These are phyloP conservation scores for Xenus cinereus DNA, from an alignment of 2,113 vertebrate genomes.

Conservation along the genomic window DNA sequence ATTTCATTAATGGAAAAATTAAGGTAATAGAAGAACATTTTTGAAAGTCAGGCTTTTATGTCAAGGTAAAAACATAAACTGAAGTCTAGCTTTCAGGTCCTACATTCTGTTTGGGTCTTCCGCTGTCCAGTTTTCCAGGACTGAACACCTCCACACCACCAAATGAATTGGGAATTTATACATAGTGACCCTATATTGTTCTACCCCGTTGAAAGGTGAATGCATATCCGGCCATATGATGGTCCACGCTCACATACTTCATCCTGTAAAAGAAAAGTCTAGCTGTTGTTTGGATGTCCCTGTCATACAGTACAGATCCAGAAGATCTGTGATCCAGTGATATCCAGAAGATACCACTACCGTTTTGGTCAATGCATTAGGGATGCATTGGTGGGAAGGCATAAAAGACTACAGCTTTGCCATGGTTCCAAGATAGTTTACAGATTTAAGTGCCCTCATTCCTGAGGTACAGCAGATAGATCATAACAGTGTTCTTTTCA, in stretches of 20 bases:
- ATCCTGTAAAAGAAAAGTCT: neutral
- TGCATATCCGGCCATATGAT: neutral
- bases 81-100: neutral
- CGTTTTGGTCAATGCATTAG: neutral
- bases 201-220: neutral
- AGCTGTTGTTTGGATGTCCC: neutral
- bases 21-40: neutral
- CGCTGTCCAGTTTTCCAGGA: neutral
- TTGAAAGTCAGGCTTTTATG: neutral
- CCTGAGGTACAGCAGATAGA: neutral
- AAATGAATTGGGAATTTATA: neutral
- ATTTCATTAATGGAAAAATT: neutral
- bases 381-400: neutral
- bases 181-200: neutral
- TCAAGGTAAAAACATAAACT: neutral
- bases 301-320: neutral
- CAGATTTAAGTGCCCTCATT: neutral
- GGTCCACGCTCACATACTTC: neutral
- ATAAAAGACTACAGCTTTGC: neutral
- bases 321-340: neutral
- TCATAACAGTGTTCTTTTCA: neutral
- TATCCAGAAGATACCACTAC: neutral
- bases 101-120: neutral
- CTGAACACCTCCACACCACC: neutral
- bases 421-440: neutral